Conservation (phyloP, 2,113 vertebrate genomes). For the Phalacrocorax aristotelis region DNA sequence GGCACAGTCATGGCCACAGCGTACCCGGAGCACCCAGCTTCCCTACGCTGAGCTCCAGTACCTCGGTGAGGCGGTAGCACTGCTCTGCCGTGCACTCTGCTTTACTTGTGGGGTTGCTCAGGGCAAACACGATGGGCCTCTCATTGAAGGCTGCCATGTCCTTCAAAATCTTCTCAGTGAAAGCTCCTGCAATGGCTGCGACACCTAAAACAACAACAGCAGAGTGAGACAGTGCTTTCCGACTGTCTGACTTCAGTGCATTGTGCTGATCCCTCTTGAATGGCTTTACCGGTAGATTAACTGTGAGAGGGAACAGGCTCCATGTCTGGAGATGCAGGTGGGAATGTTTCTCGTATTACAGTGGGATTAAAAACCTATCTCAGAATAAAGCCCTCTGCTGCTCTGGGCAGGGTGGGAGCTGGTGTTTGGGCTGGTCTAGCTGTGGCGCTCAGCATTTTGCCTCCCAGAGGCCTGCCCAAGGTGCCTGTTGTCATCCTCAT, state of each 20-base stretch:
- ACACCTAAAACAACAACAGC: slow-evolving; percentile 77
- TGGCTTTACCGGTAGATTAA: fast-evolving
- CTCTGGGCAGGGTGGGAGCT: not conserved
- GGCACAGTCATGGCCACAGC: fast-evolving
- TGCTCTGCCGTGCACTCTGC: slow-evolving; percentile 95
- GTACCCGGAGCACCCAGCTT: not conserved
- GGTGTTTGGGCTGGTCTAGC: not conserved
- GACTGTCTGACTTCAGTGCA: fast-evolving
- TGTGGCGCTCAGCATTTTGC: not conserved
- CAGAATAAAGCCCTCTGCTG: not conserved
- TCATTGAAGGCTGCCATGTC: slow-evolving; percentile 92
- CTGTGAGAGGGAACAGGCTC: not conserved
- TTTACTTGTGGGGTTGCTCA: slow-evolving; percentile 98
- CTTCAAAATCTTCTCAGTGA: slow-evolving; percentile 90
- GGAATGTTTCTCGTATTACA: not conserved
- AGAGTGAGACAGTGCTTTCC: not conserved
- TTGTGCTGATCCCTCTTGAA: not conserved
- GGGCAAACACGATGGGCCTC: slow-evolving; percentile 92
- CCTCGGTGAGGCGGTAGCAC: slow-evolving; percentile 92
- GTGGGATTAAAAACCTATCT: not conserved
- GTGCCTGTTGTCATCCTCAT: fast-evolving
- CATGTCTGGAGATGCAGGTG: not conserved
- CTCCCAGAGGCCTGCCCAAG: not conserved
- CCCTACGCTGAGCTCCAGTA: not conserved
- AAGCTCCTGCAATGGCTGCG: slow-evolving; percentile 88